Evolutionary conservation across 2,797 vertebrate genomes (phyloP), one percentile per base, ranked within the genome.

Genomic region (Scarus forsteni): DNA sequence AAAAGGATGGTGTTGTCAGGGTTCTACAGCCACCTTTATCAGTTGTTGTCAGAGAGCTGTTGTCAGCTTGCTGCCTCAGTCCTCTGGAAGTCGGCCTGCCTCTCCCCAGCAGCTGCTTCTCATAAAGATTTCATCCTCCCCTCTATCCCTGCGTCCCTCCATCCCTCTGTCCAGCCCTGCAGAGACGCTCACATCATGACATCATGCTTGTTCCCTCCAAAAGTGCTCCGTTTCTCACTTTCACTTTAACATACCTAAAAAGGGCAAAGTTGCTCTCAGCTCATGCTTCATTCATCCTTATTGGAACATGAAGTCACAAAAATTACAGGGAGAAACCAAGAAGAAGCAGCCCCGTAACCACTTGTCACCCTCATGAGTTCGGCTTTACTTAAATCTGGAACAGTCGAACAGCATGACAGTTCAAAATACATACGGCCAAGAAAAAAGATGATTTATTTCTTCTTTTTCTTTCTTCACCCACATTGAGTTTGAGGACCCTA

Each of bases 31-130:
- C 0, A 27, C 12, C 51, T 73, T 64, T 63, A 80, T 81, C 73
- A 52, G 55, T 72, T 70, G 64, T 76, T 88, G 77, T 89, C 86
- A 83, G 79, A 6, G 50, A 73, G 66, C 71, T 73, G 48, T 68
- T 75, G 80, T 56, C 67, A 35, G 39, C 44, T 69, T 73, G 74
- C 48, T 55, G 79, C 73, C 73, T 44, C 38, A 16, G 56, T 34
- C 64, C 73, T 84, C 66, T 53, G 65, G 80, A 83, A 69, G 66
- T 56, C 66, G 27, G 80, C 65, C 79, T 42, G 63, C 73, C 75
- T 81, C 86, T 82, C 77, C 78, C 82, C 83, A 83, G 92, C 94
- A 95, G 94, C 94, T 94, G 94, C 82, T 93, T 94, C 91, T 88
- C 90, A 94, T 94, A 91, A 94, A 93, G 85, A 83, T 64, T 83